A percentile compares a stretch with the other conserved stretches of the same genome.
Conservation (phyloP, 1,140 invertebrate species). For the Calephelis virginiensis region DNA sequence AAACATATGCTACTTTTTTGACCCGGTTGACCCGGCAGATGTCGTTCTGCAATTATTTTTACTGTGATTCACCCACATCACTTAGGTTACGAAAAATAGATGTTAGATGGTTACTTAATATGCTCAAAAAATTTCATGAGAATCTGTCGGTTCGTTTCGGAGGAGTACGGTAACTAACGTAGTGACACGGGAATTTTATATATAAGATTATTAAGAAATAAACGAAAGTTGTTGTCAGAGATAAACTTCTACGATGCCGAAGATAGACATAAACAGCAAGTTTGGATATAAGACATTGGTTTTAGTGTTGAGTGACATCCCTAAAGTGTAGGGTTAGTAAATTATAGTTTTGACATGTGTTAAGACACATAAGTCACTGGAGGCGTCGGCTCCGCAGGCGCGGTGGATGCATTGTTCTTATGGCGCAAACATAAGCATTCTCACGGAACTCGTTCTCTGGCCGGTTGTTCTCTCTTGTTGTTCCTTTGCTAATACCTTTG, state of each 20-base stretch:
- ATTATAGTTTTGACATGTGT: slow-evolving; percentile 44
- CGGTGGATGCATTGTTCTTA: slow-evolving; percentile 45
- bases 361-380: slow-evolving; percentile 41
- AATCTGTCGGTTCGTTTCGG: no score
- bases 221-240: no score
- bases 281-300: neutral
- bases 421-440: slow-evolving; percentile 54
- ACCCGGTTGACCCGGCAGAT: no score
- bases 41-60: no score
- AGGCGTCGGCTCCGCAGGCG: slow-evolving; percentile 42
- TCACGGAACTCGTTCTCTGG: slow-evolving; percentile 50
- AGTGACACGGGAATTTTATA: no score
- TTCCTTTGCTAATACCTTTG: slow-evolving; percentile 60
- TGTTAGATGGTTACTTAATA: no score
- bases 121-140: no score
- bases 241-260: neutral
- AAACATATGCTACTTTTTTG: no score
- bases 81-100: no score
- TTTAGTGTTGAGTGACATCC: neutral
- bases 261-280: neutral
- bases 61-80: no score
- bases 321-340: slow-evolving; percentile 27
- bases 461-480: slow-evolving; percentile 49
- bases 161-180: no score
- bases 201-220: no score